Percentiles rank a stretch among this genome's conserved stretches.
phyloP scores from a whole-genome alignment of 2,888 invertebrate species.

The Crossocerus cetratus region DNA sequence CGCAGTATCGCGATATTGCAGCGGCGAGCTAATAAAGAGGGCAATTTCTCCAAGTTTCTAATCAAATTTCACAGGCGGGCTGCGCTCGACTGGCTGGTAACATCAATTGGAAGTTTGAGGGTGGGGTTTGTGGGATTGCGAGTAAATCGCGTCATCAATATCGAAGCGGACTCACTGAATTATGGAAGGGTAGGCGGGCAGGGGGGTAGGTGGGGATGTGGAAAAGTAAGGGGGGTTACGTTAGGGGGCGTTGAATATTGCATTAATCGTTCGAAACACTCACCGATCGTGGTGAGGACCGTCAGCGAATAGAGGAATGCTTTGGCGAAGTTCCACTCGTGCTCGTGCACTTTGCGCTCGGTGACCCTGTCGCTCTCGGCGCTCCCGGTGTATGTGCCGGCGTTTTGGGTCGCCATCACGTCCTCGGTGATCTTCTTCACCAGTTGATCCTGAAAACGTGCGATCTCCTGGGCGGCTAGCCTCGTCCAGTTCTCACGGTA shows the following conservation, averaged over 20 bases:
- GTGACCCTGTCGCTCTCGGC: slow-evolving; percentile 64
- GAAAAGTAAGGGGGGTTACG: too few relatives aligned
- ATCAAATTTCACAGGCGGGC: too few relatives aligned
- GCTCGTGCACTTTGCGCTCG: slow-evolving; percentile 77
- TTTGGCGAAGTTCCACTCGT: slow-evolving; percentile 92
- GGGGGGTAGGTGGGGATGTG: too few relatives aligned
- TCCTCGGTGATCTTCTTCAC: slow-evolving; percentile 88
- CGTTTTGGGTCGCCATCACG: slow-evolving; percentile 80
- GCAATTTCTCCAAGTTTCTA: too few relatives aligned
- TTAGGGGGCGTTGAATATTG: slow-evolving; percentile 21
- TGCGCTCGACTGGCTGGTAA: too few relatives aligned
- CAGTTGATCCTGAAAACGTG: slow-evolving; percentile 90
- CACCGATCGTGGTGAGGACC: slow-evolving; percentile 94
- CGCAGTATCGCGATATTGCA: too few relatives aligned
- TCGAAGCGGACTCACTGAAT: too few relatives aligned
- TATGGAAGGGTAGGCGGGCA: too few relatives aligned
- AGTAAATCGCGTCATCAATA: too few relatives aligned
- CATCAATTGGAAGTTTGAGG: too few relatives aligned
- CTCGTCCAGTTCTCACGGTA: slow-evolving; percentile 94
- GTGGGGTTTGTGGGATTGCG: too few relatives aligned
- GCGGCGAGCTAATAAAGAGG: too few relatives aligned
- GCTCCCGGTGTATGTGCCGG: slow-evolving; percentile 76
- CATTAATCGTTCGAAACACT: slow-evolving; percentile 74
- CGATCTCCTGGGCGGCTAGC: slow-evolving; percentile 87
- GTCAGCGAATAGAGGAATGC: slow-evolving; percentile 97